These are phyloP conservation scores for Semicossyphus pulcher DNA, from an alignment of 2,113 vertebrate species.

Conservation along the genomic window DNA sequence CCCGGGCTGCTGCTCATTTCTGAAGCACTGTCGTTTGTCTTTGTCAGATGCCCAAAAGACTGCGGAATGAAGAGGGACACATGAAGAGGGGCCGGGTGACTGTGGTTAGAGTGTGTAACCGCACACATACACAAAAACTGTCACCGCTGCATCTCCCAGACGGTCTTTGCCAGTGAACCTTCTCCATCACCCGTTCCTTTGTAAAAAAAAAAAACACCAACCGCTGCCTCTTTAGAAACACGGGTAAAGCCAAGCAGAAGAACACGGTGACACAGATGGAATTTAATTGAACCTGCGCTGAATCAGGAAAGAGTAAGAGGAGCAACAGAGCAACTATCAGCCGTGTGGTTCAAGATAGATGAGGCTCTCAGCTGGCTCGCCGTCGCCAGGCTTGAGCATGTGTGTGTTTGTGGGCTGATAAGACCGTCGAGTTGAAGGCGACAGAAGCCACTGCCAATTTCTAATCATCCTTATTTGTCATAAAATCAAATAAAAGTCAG, in stretches of 20 bases:
- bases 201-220: constrained; percentile 17
- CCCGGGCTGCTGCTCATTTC: constrained; percentile 77
- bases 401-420: constrained; percentile 81
- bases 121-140: constrained; percentile 41
- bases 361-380: constrained; percentile 68
- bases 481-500: constrained; percentile 43
- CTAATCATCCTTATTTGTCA: constrained; percentile 46
- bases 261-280: constrained; percentile 58
- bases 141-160: constrained; percentile 55
- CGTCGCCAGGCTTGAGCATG: constrained; percentile 44
- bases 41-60: constrained; percentile 83
- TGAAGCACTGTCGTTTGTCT: constrained; percentile 87
- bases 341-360: constrained; percentile 76
- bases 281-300: constrained; percentile 76
- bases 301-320: constrained; percentile 37
- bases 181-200: constrained; percentile 39
- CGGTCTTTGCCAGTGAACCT: constrained; percentile 52
- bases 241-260: constrained; percentile 21
- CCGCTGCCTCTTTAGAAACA: constrained; percentile 43
- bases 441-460: constrained; percentile 38
- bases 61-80: constrained; percentile 86
- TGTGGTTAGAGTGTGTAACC: constrained; percentile 55
- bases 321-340: constrained; percentile 62
- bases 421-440: constrained; percentile 63
- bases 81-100: constrained; percentile 72